A percentile compares a stretch with the other conserved stretches of the same genome.
phyloP scores from a whole-genome alignment of 2,113 vertebrate genomes.

The Natator depressus region DNA sequence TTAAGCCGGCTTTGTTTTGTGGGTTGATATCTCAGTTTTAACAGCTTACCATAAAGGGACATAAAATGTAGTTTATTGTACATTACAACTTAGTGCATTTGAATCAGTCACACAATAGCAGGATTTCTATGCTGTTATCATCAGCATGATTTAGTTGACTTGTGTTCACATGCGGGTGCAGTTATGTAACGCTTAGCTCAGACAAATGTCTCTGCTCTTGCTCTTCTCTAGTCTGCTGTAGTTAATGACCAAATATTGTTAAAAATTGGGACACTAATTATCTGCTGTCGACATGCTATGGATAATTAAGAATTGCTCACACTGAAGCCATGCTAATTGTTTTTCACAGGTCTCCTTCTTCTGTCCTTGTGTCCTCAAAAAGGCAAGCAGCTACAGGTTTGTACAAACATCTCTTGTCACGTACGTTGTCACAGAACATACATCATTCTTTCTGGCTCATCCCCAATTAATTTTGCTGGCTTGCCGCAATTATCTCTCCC shows the following conservation, averaged over 20 bases:
- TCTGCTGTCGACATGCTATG: conserved; percentile 83
- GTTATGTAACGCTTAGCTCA: conserved; percentile 52
- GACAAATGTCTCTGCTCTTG: conserved; percentile 53
- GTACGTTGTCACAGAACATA: conserved; percentile 80
- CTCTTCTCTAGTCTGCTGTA: conserved; percentile 67
- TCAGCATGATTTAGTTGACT: conserved; percentile 28
- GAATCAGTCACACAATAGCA: conserved; percentile 1
- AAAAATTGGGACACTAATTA: conserved; percentile 84
- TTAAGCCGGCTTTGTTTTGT: not conserved
- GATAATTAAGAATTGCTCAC: conserved; percentile 82
- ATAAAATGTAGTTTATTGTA: conserved; percentile 8
- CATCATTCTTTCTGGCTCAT: conserved; percentile 79
- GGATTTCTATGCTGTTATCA: conserved; percentile 3
- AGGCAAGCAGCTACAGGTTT: conserved; percentile 72
- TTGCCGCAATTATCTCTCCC: conserved; percentile 79
- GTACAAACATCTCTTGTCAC: conserved; percentile 81
- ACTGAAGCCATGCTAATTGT: conserved; percentile 80
- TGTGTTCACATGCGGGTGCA: not conserved
- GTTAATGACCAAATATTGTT: conserved; percentile 82
- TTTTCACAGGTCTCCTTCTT: conserved; percentile 79
- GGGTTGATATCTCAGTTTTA: not conserved
- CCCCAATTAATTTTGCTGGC: conserved; percentile 78
- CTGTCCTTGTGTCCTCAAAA: conserved; percentile 78
- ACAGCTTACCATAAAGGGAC: not conserved
- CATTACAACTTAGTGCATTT: not conserved